A percentile compares a stretch with the other conserved stretches of the same genome.
phyloP scores from a whole-genome alignment of 35 echinoderm and acorn worm genomes.

The Holothuria glaberrima region DNA sequence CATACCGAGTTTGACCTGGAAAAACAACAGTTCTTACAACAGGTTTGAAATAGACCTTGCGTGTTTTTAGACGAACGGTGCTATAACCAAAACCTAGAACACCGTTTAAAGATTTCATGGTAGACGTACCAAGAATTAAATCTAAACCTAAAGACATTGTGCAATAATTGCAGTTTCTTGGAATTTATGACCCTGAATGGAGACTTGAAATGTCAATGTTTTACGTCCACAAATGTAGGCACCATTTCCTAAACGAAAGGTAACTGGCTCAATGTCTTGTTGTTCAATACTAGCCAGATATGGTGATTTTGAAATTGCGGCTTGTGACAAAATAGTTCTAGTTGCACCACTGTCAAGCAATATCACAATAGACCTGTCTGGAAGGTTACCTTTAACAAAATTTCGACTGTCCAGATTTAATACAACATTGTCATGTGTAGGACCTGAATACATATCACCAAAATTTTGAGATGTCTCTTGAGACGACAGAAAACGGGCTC shows the following conservation, averaged over 20 bases:
- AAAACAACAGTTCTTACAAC: neutral
- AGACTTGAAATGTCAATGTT: neutral
- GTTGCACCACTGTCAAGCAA: neutral
- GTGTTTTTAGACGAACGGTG: neutral
- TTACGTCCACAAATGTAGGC: neutral
- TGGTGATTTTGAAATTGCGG: neutral
- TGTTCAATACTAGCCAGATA: neutral
- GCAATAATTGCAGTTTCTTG: neutral
- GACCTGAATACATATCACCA: too few species aligned
- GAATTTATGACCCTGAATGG: constrained; percentile 9
- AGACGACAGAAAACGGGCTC: too few species aligned
- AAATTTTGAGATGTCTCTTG: too few species aligned
- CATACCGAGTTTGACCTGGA: neutral
- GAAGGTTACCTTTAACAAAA: neutral
- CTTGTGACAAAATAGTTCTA: neutral
- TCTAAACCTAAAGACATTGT: neutral
- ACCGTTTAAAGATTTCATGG: neutral
- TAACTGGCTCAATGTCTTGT: neutral
- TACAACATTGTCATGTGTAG: too few species aligned
- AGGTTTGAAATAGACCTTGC: neutral
- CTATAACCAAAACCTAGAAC: too few species aligned
- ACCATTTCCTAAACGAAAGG: constrained; percentile 22
- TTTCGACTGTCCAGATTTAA: neutral
- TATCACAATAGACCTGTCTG: neutral
- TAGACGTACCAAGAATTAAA: too few species aligned